Conservation (phyloP, 2,797 vertebrate species). For the Chloroceryle inda region DNA sequence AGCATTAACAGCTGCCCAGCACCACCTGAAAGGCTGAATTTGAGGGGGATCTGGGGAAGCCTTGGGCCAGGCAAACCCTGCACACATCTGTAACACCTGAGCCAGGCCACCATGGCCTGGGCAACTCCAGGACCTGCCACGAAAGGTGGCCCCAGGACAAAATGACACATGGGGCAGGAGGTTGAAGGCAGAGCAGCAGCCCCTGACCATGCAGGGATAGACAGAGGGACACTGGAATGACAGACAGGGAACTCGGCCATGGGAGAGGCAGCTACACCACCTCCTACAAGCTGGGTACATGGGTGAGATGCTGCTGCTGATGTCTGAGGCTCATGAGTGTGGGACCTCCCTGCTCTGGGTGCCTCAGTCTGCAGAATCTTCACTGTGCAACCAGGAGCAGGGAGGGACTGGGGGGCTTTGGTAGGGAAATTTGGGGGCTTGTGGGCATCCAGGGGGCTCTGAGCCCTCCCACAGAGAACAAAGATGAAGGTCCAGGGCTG, state of each 20-base stretch:
- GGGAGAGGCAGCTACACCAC: not conserved
- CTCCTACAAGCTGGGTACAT: not conserved
- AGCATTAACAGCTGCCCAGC: not conserved
- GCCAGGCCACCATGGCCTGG: not conserved
- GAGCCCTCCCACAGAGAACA: not conserved
- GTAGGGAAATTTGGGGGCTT: not conserved
- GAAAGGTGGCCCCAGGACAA: not conserved
- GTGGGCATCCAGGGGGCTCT: not conserved
- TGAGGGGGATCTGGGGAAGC: not conserved
- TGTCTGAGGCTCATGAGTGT: not conserved
- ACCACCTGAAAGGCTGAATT: not conserved
- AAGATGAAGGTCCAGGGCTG: not conserved
- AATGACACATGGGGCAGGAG: not conserved
- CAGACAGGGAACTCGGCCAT: rapidly evolving
- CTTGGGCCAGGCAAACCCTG: not conserved
- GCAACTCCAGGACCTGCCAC: not conserved
- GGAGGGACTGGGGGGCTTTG: not conserved
- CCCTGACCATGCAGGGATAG: rapidly evolving
- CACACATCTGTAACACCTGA: rapidly evolving
- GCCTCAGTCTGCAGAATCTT: not conserved
- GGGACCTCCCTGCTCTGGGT: not conserved
- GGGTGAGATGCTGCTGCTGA: rapidly evolving
- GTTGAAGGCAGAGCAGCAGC: not conserved
- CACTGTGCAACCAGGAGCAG: not conserved
- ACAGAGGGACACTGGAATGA: not conserved